Evolutionary conservation across 2,113 vertebrate genomes (phyloP), one percentile per base, ranked within the genome.

Genomic region (Stictonetta naevosa): DNA sequence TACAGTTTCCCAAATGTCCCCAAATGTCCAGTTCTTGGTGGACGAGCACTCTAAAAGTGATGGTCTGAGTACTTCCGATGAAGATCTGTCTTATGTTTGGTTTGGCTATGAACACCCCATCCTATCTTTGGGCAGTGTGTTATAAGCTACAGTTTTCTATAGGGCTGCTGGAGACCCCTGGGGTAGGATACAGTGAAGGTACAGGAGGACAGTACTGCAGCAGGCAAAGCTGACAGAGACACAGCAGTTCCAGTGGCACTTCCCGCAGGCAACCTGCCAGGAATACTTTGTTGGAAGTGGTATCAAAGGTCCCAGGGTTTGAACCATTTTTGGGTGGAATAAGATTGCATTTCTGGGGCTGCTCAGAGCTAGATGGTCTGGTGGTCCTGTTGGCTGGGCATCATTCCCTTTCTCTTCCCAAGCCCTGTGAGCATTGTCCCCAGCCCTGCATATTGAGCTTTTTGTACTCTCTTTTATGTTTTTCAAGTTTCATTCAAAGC

Each of bases 401-500:
- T 34, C 40, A 75, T 16, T 68, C 40, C 68, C 28, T 75, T 68
- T 60, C 44, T 86, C 14, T 53, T 77, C 46, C 46, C 5, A 2
- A 58, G 34, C 17, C 29, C 59, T 42, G 8, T 44, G 46, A 82
- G 22, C 22, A 58, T 60, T 79, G 28, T 18, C 42, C 40, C 21
- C 0, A 2, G 8, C 59, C 31, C 40, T 23, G 58, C 3, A 52
- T 52, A 25, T 22, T 74, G 19, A 87, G 28, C 31, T 71, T 87
- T 56, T 84, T 63, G 44, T 75, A 31, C 4, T 34, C 6, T 34
- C 7, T 71, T 40, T 34, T 31, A 6, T 67, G 53, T 23, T 92
- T 93, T 85, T 64, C 22, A 60, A 66, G 34, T 82, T 89, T 90
- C 17, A 5, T 86, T 91, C 84, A 87, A 91, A 59, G 31, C 42